Evolutionary conservation across 2,888 invertebrate genomes (phyloP), one percentile per base, ranked within the genome.

Genomic region (Creontiades dilutus): DNA sequence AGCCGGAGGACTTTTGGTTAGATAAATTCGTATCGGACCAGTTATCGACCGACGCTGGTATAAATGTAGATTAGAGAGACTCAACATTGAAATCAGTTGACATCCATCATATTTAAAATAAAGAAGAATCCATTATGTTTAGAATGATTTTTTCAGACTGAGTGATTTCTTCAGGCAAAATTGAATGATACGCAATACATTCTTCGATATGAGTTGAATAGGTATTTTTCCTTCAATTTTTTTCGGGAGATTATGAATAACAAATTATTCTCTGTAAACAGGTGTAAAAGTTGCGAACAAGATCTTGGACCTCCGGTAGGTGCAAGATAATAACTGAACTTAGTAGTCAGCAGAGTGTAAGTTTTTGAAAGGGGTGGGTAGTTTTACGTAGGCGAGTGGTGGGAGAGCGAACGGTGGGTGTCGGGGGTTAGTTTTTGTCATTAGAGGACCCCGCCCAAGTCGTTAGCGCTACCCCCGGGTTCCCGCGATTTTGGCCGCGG

Each of bases 391-490:
- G 9, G 61, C 61, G 9, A 61, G 19, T 3, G 3, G 61, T 16
- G 68, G 5, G 68, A 4, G 13, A 23, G 23, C 11, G 27, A 23
- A 0, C 23, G 68, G 12, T 4, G 68, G 23, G 27, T 23, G 68
- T 68, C 68, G 86, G 86, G 48, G 88, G 88, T 48, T 80, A 88
- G 88, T 88, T 88, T 88, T 88, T 88, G 88, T 88, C 88, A 88
- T 88, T 88, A 88, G 88, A 52, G n/a, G 52, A 78, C 78, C 88
- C 88, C 88, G 88, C 88, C 88, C 88, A 78, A 78, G 88, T 88
- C 88, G 78, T 88, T 88, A 88, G 88, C 78, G 88, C 55, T 55
- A n/a, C 78, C 61, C 55, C 52, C 47, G 47, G 82, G 52, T 48
- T 47, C 52, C 80, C 82, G 52, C 48, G 48, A 80, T 88, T 88